phyloP scores from a whole-genome alignment of 2,797 vertebrate species.

The Periparus ater region DNA sequence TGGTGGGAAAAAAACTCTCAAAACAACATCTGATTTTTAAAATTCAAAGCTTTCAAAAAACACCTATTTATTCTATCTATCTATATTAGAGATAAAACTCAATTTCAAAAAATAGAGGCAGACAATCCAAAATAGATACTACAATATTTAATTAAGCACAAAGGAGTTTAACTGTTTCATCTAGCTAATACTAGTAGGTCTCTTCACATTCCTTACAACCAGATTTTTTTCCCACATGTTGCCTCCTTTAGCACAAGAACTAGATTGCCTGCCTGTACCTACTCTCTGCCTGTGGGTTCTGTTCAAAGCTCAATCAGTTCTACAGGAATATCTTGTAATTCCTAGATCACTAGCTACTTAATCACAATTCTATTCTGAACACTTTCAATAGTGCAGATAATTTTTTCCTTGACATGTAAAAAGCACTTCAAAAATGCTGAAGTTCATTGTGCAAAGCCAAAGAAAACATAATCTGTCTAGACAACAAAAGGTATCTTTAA shows the following conservation, averaged over 20 bases:
- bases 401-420: neutral
- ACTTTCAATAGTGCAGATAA: neutral
- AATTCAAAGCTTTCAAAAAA: neutral
- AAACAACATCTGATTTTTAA: neutral
- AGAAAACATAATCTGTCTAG: neutral
- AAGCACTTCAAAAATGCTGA: neutral
- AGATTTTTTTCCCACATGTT: neutral
- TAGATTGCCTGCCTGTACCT: neutral
- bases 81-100: too few relatives aligned
- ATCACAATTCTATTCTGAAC: neutral
- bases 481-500: conserved; percentile 15
- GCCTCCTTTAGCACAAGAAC: neutral
- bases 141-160: neutral
- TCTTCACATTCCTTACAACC: neutral
- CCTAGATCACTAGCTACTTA: neutral
- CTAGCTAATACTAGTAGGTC: neutral
- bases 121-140: neutral
- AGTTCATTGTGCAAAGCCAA: neutral
- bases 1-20: accelerated
- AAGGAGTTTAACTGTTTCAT: neutral
- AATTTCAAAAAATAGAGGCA: neutral
- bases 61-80: too few relatives aligned
- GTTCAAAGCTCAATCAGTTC: neutral
- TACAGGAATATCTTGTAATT: neutral
- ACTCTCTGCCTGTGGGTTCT: neutral